These are phyloP conservation scores for Nasonia longicornis DNA, from an alignment of 1,140 invertebrate genomes.

Conservation along the genomic window DNA sequence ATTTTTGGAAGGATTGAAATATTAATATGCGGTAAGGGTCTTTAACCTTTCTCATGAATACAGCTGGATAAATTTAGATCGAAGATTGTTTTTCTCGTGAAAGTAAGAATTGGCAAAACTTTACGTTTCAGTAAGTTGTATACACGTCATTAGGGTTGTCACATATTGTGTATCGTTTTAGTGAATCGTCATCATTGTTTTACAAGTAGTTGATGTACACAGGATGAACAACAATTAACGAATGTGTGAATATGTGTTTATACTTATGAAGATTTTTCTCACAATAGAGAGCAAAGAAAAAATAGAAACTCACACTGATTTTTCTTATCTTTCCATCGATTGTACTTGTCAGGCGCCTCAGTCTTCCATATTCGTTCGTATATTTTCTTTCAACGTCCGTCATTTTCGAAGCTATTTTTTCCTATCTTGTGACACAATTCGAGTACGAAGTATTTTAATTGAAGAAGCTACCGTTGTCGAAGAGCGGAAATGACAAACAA, in stretches of 20 bases:
- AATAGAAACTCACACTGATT: slow-evolving; percentile 58
- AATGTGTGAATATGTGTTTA: no score
- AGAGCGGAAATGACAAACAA: background rate
- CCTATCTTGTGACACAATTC: background rate
- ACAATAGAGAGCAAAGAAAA: background rate
- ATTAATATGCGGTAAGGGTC: background rate
- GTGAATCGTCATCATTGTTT: no score
- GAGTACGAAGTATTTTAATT: no score
- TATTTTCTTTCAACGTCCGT: slow-evolving; percentile 69
- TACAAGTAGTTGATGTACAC: no score
- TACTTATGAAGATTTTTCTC: no score
- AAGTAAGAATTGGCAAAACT: no score
- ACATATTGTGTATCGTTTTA: no score
- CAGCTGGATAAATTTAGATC: background rate
- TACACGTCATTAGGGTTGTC: no score
- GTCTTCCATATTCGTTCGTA: slow-evolving; percentile 74
- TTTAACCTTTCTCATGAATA: background rate
- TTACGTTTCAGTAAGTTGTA: no score
- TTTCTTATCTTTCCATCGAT: slow-evolving; percentile 67
- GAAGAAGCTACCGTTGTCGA: no score
- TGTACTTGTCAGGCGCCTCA: slow-evolving; percentile 75
- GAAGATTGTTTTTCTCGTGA: background rate
- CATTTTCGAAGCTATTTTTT: slow-evolving; percentile 48
- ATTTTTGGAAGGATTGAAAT: slow-evolving; percentile 4
- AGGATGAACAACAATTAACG: no score